Evolutionary conservation across 2,113 vertebrate species (phyloP), one percentile per base, ranked within the genome.

Genomic region (Seriola rivoliana): DNA sequence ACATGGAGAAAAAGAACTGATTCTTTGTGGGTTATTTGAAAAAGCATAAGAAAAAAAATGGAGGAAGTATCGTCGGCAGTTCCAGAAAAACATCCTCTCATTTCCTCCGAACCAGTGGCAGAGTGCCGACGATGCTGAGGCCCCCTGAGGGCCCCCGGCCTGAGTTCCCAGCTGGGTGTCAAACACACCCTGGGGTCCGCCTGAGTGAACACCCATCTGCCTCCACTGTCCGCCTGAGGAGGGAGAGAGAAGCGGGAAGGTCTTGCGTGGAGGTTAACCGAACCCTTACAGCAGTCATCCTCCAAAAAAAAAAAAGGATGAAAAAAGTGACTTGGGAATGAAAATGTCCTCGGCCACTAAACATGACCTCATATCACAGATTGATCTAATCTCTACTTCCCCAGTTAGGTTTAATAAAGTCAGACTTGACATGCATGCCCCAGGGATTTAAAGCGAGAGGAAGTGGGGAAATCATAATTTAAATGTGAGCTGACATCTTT

Each of bases 141-240:
- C 48, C 69, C 40, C 87, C 84, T 8, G n/a, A 71, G 75, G 87
- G 65, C 48, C 40, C 48, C 40, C 23, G 6, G 80, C 69, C 64
- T 36, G 36, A 88, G 75, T 80, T 80, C 80, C 92, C 92, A 90
- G 88, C 92, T 94, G 93, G 72, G 89, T 93, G 88, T 87, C 88
- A 90, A 82, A 92, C 78, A 66, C 78, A 82, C 84, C 91, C 93
- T 40, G 74, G 57, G 78, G 89, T 90, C 74, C 78, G 75, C 69
- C 73, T 67, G 34, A 82, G 70, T 78, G 83, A 69, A 77, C 81
- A 68, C 59, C 76, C 85, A 76, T 90, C 86, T 85, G 84, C 62
- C 84, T 63, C 50, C 44, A 71, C 68, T 85, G 70, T 78, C 60
- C 64, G 85, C 17, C 19, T 19, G 34, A 71, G 54, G 44, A 66